Evolutionary conservation across 2,797 vertebrate species (phyloP).

Genomic region (Esox masquinongy): DNA sequence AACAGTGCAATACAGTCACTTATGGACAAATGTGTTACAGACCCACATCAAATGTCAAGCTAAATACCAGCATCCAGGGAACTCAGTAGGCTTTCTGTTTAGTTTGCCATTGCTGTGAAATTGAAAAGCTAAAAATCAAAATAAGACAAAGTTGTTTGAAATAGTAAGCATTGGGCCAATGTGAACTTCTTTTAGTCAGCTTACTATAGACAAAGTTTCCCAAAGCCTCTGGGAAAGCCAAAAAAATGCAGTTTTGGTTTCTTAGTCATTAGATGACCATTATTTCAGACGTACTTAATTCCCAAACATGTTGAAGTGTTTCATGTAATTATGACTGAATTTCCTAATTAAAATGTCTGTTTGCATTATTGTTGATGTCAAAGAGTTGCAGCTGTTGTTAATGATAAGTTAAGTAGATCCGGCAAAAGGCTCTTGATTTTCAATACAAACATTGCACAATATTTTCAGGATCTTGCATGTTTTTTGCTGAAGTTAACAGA

Average conservation of each 20-base stretch:
- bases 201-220: no score
- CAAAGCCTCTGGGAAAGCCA: no score
- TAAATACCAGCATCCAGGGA: not conserved
- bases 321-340: not conserved
- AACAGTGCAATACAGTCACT: no score
- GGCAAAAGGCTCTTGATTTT: not conserved
- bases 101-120: no score
- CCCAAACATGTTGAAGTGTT: not conserved
- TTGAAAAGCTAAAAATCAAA: no score
- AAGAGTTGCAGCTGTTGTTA: not conserved
- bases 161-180: no score
- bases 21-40: no score
- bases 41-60: not conserved
- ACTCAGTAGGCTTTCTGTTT: not conserved
- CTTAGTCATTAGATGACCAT: no score
- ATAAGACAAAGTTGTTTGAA: no score
- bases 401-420: not conserved
- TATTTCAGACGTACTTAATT: not conserved
- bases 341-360: not conserved
- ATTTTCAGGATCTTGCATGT: not conserved
- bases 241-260: no score
- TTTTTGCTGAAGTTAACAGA: not conserved
- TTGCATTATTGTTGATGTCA: not conserved
- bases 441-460: conserved; percentile 5
- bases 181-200: no score